A percentile compares a stretch with the other conserved stretches of the same genome.
These are phyloP conservation scores for Drosophila fungiperda DNA, from an alignment of 2,888 invertebrate genomes.

Conservation along the genomic window DNA sequence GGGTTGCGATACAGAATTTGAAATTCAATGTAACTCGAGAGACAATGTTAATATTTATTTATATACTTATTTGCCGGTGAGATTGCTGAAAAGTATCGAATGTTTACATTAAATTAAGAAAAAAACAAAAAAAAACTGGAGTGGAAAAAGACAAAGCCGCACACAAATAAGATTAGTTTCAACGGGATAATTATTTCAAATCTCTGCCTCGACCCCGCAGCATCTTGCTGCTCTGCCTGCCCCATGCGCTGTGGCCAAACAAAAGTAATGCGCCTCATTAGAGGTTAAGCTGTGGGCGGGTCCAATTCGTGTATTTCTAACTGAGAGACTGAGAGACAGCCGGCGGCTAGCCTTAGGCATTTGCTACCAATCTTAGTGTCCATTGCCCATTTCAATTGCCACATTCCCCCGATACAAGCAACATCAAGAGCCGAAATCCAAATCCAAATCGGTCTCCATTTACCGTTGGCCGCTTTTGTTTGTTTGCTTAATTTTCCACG, in stretches of 20 bases:
- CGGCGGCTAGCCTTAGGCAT: conserved; percentile 46
- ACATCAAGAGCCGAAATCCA: conserved; percentile 10
- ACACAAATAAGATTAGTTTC: conserved; percentile 66
- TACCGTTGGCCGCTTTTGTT: conserved; percentile 50
- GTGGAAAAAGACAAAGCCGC: conserved; percentile 17
- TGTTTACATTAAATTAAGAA: conserved; percentile 71
- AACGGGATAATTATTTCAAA: conserved; percentile 79
- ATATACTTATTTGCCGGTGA: conserved; percentile 44
- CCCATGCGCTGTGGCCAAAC: conserved; percentile 29
- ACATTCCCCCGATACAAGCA: conserved; percentile 13
- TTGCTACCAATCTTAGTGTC: conserved; percentile 14
- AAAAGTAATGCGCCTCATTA: conserved; percentile 76
- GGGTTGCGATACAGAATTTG: conserved; percentile 2
- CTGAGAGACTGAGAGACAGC: conserved; percentile 28
- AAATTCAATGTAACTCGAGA: conserved; percentile 43
- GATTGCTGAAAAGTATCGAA: conserved; percentile 33
- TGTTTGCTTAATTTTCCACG: conserved; percentile 81
- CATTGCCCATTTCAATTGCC: conserved; percentile 11
- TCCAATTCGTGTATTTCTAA: conserved; percentile 30
- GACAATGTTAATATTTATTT: conserved; percentile 44
- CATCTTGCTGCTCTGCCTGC: background rate
- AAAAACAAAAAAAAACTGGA: conserved; percentile 16
- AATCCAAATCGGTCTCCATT: conserved; percentile 13
- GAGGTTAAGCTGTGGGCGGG: conserved; percentile 68
- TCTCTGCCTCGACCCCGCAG: conserved; percentile 33